Conservation (phyloP, 2,113 vertebrate genomes). For the Dissostichus mawsoni region DNA sequence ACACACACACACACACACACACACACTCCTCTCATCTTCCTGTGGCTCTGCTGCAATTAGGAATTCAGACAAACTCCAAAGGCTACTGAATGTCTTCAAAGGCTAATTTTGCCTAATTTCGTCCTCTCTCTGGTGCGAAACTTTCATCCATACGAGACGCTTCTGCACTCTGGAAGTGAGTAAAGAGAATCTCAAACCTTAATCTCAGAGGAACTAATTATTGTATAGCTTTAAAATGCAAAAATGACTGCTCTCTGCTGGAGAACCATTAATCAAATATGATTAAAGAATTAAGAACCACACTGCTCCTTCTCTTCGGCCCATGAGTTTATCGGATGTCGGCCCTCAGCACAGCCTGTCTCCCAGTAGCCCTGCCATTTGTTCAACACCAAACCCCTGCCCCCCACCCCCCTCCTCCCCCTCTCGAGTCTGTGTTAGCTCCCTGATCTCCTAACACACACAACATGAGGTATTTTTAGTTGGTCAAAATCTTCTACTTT, state of each 20-base stretch:
- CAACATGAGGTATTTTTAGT: conserved; percentile 56
- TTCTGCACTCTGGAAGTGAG: conserved; percentile 66
- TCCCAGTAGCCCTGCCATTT: conserved; percentile 44
- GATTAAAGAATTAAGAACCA: conserved; percentile 79
- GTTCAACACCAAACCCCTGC: conserved; percentile 14
- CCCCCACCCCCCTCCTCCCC: conserved; percentile 22
- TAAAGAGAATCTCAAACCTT: conserved; percentile 76
- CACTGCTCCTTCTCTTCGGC: conserved; percentile 56
- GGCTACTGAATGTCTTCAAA: conserved; percentile 80
- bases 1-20: conserved; percentile 38
- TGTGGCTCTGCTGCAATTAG: conserved; percentile 63
- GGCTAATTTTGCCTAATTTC: conserved; percentile 80
- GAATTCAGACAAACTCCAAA: conserved; percentile 70
- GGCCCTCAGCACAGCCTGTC: conserved; percentile 33
- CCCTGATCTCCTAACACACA: conserved; percentile 75
- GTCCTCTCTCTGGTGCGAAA: conserved; percentile 62
- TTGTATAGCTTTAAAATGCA: conserved; percentile 80
- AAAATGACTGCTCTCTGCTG: conserved; percentile 65
- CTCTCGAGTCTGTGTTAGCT: conserved; percentile 41
- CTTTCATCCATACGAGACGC: conserved; percentile 67
- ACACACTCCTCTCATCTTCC: conserved; percentile 49
- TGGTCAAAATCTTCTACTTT: conserved; percentile 52
- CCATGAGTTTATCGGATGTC: conserved; percentile 45
- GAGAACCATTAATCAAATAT: conserved; percentile 78
- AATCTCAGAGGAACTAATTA: conserved; percentile 85